Evolutionary conservation across 2,113 vertebrate species (phyloP).

Genomic region (Cheirogaleus medius): DNA sequence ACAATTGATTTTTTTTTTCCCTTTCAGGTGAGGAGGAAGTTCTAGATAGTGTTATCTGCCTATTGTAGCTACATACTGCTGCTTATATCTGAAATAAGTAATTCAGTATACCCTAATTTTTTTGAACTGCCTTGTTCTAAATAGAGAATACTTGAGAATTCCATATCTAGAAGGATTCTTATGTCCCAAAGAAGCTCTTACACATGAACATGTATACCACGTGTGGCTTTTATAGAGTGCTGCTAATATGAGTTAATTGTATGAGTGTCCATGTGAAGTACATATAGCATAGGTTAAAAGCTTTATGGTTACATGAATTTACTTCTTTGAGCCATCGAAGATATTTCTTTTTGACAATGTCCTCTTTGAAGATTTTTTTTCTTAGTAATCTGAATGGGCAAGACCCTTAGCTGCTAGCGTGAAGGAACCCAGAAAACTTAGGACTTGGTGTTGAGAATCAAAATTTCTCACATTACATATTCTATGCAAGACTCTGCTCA

Average conservation of each 20-base stretch:
- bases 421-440: not conserved
- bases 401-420: not conserved
- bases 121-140: slow-evolving; percentile 4
- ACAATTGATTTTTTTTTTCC: not conserved
- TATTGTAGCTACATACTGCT: not conserved
- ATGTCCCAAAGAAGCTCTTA: not conserved
- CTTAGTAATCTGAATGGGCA: not conserved
- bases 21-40: not conserved
- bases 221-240: not conserved
- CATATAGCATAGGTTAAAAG: not conserved
- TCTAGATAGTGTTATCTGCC: not conserved
- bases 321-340: not conserved
- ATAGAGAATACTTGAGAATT: not conserved
- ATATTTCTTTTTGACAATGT: not conserved
- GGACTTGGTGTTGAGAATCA: not conserved
- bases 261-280: not conserved
- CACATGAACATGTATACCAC: not conserved
- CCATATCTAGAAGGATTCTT: slow-evolving; percentile 19
- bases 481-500: not conserved
- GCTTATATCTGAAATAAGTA: not conserved
- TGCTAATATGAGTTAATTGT: not conserved
- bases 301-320: not conserved
- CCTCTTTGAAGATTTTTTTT: not conserved
- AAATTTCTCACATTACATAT: not conserved
- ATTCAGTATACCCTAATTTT: not conserved